Percentiles rank a stretch among this genome's conserved stretches.
phyloP scores from a whole-genome alignment of 1,140 invertebrate genomes.

The Caerostris extrusa region DNA sequence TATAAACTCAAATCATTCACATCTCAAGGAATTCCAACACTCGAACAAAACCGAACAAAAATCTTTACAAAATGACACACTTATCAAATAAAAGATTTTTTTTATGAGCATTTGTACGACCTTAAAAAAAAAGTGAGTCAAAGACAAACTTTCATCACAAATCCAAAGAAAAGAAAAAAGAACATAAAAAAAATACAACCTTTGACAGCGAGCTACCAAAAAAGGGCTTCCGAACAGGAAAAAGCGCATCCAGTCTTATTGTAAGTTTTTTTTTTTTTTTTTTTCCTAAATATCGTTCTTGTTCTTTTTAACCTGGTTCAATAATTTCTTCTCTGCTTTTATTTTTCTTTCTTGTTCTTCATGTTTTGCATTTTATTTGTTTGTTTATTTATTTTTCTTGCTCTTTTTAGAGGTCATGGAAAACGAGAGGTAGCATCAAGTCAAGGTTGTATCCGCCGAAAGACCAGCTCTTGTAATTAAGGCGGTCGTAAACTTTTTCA shows the following conservation, averaged over 20 bases:
- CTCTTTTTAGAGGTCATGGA: slow-evolving; percentile 34
- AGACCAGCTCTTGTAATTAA: slow-evolving; percentile 1
- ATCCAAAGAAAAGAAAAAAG: not conserved
- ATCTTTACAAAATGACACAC: not conserved
- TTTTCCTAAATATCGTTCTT: not conserved
- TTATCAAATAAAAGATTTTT: not conserved
- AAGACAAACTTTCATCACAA: not conserved
- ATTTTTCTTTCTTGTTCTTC: not conserved
- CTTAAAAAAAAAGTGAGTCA: not conserved
- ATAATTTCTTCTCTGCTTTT: not conserved
- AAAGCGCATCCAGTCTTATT: not conserved
- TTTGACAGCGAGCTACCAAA: slow-evolving; percentile 18
- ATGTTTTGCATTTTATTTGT: not conserved
- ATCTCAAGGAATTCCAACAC: too few relatives aligned
- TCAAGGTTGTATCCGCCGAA: slow-evolving; percentile 13
- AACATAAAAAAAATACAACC: not conserved
- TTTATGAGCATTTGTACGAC: not conserved
- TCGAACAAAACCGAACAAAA: too few relatives aligned
- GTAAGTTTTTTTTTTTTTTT: too few relatives aligned
- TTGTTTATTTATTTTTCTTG: not conserved
- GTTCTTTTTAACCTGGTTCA: slow-evolving; percentile 54
- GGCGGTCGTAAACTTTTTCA: slow-evolving; percentile 11
- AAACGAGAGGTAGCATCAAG: slow-evolving; percentile 25
- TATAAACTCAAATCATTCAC: too few relatives aligned
- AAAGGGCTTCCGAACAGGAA: not conserved